Evolutionary conservation across 2,797 vertebrate genomes (phyloP), one percentile per base, ranked within the genome.

Genomic region (Ptychadena robeensis): DNA sequence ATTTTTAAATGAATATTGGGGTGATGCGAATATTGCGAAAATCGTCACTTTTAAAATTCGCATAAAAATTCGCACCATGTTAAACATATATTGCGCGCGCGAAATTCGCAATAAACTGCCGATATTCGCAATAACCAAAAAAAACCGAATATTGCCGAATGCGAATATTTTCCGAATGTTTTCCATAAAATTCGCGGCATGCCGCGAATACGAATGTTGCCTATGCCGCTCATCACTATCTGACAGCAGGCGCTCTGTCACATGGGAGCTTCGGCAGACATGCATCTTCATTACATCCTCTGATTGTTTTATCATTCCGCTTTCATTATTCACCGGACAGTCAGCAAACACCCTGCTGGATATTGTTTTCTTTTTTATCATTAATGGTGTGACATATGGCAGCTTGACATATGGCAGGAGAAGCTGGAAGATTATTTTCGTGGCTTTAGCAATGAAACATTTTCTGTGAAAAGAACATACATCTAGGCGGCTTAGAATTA

Each of bases 371-470:
- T 73, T 73, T 53, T 69, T 73, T 65, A 73, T 65, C 38, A 81
- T 35, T 81, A 66, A 37, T 53, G 44, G 14, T 82, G 53, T 82
- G 73, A 82, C 73, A 82, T 40, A 40, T 40, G 74, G 74, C 9
- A 25, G 73, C 35, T 38, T 66, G 74, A 77, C 74, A 77, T 77
- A 77, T 66, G 74, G 73, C 30, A 30, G 9, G 4, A 64, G n/a
- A 34, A 40, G 25, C 32, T 76, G 6, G 22, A 61, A 66, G 61
- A 34, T 30, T 14, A 48, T 66, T 32, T 76, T 69, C 25, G 40
- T 65, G 66, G 53, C 11, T 31, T 35, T 53, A 34, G 34, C 35
- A 77, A 27, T 63, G 12, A 69, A 76, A 64, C 57, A 82, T 69
- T 65, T 76, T 65, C 32, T 53, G 5, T n/a, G 6, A 53, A 53